Base-by-base conservation (phyloP, 2,113 vertebrate genomes). In the Notothenia coriiceps region DNA sequence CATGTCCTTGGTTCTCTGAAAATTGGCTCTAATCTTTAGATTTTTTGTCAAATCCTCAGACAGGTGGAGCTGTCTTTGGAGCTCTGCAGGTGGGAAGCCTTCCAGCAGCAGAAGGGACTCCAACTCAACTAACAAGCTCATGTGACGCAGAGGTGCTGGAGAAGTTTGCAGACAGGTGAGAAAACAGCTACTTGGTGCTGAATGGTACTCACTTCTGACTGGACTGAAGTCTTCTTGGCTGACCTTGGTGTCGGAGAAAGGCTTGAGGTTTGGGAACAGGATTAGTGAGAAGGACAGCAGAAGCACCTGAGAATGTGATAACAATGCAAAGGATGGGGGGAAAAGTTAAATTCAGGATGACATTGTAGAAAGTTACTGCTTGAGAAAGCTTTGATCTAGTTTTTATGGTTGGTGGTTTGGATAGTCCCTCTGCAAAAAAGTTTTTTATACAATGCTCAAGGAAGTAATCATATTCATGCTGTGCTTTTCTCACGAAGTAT, bases 261-360 rank as follows among this genome's bases (percentile, higher is more conserved):
- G 96, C 89, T 96, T 96, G 80, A 98, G 91, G 87, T 94, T 97
- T n/a, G 97, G 97, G 87, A 99, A 96, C 83, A 99, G 18, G 65
- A 99, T 96, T 86, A 99, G 95, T 0, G 94, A 93, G 12, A 99
- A 98, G 14, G 97, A 99, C 50, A 99, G 92, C 83, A 99, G 80
- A 47, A 99, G 93, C 51, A 99, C 97, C 98, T 99, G 86, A 12
- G 35, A 55, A 69, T 10, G 29, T 10, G n/a, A 46, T 12, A 60
- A 40, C 65, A 65, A 47, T 56, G 49, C 56, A 50, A 50, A 47
- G 8, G 14, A 49, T 15, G 17, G 6, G 22, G 65, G 71, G 11
- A 44, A 14, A 14, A 59, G n/a, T 70, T 51, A 29, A 10, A 60
- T 44, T 22, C 54, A 71, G 14, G 8, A 46, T 15, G 5, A 44